Evolutionary conservation across 2,113 vertebrate genomes (phyloP), one percentile per base, ranked within the genome.

Genomic region (Indicator indicator): DNA sequence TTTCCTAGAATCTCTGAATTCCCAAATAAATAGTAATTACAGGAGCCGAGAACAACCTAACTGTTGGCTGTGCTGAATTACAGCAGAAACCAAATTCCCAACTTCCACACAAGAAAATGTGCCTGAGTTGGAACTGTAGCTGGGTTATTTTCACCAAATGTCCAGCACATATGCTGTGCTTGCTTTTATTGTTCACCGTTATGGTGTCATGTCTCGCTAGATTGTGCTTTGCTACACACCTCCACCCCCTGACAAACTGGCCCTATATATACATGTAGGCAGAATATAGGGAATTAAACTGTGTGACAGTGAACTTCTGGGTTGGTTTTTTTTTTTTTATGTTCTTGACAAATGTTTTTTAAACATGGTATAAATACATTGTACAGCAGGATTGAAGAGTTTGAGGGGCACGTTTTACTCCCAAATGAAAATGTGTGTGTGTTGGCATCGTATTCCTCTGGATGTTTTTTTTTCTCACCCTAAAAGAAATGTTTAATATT

Each of bases 161-260:
- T 88, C 94, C 94, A 95, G 94, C 94, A 95, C 91, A 96, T 95
- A 96, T 95, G 94, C 91, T 95, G 55, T 4, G 2, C 93, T 90
- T 90, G 90, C 93, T 96, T 95, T 95, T 95, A 95, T 96, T 95
- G 94, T 96, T 96, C 96, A 94, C 93, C 69, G 76, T 94, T 97
- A 83, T 96, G 95, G 95, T 95, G 95, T 97, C 95, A 59, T 88
- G 95, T 95, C 96, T 97, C 88, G 94, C 94, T 96, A 97, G 96
- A 95, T 96, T 97, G 90, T 95, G 94, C 95, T 95, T 97, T 96
- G 93, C 91, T 95, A 91, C 91, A 97, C 95, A 96, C 95, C 91
- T 96, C 95, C 95, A 95, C 95, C 95, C 93, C 94, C 96, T 97
- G 77, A 96, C 96, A 97, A 94, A 97, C 95, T 96, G 93, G 96